Percentiles rank a stretch among this genome's conserved stretches.
These are phyloP conservation scores for Halichoerus grypus DNA, from an alignment of 2,113 vertebrate genomes.

Conservation along the genomic window DNA sequence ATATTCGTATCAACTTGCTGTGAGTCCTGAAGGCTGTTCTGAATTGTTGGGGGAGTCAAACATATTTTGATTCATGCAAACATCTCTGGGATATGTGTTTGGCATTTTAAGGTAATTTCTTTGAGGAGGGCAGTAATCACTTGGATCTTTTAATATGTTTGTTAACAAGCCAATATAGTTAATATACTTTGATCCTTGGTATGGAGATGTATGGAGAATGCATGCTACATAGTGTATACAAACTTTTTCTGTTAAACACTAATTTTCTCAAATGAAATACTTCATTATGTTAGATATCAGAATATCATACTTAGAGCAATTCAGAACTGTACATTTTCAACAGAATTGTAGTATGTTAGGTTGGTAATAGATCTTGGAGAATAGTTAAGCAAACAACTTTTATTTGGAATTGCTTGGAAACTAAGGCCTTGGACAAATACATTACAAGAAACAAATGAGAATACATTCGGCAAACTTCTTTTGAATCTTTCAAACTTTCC, in stretches of 20 bases:
- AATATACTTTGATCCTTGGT: neutral
- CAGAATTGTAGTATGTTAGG: neutral
- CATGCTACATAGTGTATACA: neutral
- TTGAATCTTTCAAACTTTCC: neutral
- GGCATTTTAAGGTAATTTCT: neutral
- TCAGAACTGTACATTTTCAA: slow-evolving; percentile 21
- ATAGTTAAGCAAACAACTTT: neutral
- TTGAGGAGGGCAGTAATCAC: neutral
- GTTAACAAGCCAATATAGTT: neutral
- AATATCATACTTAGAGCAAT: neutral
- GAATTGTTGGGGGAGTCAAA: neutral
- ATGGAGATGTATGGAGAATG: neutral
- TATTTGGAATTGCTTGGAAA: slow-evolving; percentile 22
- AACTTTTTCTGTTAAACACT: neutral
- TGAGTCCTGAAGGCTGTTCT: neutral
- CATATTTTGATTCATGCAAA: neutral
- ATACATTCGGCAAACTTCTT: neutral
- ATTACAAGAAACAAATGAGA: slow-evolving; percentile 11
- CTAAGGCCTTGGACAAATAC: neutral
- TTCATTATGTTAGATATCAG: neutral
- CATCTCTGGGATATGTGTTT: neutral
- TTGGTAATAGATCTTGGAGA: neutral
- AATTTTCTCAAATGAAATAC: neutral
- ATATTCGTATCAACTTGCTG: neutral
- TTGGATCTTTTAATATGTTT: neutral